Percentiles rank a stretch among this genome's conserved stretches.
These are phyloP conservation scores for Calycopis cecrops DNA, from an alignment of 1,140 invertebrate species.

Conservation along the genomic window DNA sequence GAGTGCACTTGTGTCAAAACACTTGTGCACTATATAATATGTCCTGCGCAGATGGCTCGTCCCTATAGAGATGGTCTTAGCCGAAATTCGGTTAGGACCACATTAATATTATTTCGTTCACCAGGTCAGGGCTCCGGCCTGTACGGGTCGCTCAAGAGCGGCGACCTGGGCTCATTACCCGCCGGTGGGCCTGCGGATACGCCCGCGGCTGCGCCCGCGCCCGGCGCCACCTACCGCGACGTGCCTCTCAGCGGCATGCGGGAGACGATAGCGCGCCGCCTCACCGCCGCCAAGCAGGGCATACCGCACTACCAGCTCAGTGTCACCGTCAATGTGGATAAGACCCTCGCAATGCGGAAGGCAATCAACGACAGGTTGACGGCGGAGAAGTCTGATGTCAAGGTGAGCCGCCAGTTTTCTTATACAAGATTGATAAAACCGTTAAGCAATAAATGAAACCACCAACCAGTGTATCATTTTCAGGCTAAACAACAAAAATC, in stretches of 20 bases:
- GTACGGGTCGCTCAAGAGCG: constrained; percentile 90
- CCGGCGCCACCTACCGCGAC: constrained; percentile 81
- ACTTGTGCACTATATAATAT: no score
- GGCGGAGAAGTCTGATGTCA: constrained; percentile 81
- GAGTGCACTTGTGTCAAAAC: no score
- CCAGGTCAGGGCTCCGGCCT: constrained; percentile 89
- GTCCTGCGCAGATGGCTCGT: no score
- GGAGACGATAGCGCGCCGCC: constrained; percentile 92
- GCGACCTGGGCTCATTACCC: constrained; percentile 89
- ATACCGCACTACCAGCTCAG: constrained; percentile 99
- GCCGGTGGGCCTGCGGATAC: constrained; percentile 64
- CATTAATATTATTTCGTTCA: not conserved
- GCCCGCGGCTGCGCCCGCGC: constrained; percentile 48
- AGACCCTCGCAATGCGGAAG: constrained; percentile 78
- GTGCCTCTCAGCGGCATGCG: constrained; percentile 92
- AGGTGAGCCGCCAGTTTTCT: constrained; percentile 31
- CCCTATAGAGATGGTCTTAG: no score
- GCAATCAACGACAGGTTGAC: constrained; percentile 87
- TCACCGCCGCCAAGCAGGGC: constrained; percentile 92
- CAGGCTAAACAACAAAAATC: no score
- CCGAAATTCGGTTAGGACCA: no score
- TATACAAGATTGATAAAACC: no score
- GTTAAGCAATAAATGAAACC: no score
- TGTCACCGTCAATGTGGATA: constrained; percentile 91
- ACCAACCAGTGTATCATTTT: no score